Base-by-base conservation (phyloP, 2,113 vertebrate genomes). In the Phalacrocorax carbo region DNA sequence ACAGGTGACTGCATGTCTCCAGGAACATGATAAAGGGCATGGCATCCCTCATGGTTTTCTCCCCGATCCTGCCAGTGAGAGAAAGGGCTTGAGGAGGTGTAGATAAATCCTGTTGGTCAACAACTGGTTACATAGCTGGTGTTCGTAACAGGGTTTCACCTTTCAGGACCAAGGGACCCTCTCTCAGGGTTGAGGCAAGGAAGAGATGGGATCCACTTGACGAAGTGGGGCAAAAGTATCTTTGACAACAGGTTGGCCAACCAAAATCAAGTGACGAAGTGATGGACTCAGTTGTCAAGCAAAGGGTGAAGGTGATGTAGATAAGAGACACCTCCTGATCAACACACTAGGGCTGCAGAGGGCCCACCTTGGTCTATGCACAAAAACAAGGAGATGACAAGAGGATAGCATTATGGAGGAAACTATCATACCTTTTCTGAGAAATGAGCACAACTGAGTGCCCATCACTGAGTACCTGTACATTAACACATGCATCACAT, bases 1-100 rank as follows among this genome's bases (percentile, higher is more conserved):
- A 27, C 14, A 52, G 40, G 29, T 34, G 29, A 71, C 46, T 66
- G 34, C 19, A 5, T 32, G 32, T 64, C 49, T 70, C 46, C 42
- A 72, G 34, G 3, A 30, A 9, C 13, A 20, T 22, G 21, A 52
- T 15, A 30, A 69, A 79, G 13, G 30, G 23, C 11, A 11, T 22
- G 23, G 7, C 3, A 22, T 4, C 40, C 11, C 12, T 5, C 6
- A 0, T 9, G 13, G 3, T 58, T 72, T 81, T 77, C 32, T 58
- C 27, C 11, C 21, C 3, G 17, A 32, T 69, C 38, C 32, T 77
- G 7, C 10, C 22, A 77, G 22, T 54, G 64, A 62, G 8, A 77
- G 26, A 25, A 88, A n/a, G 15, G 7, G 8, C 38, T 34, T 38
- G 34, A 68, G 70, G 10, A 52, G 10, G 15, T 44, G 26, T 90